These are phyloP conservation scores for Pimpla rufipes DNA, from an alignment of 2,888 invertebrate species.

Conservation along the genomic window DNA sequence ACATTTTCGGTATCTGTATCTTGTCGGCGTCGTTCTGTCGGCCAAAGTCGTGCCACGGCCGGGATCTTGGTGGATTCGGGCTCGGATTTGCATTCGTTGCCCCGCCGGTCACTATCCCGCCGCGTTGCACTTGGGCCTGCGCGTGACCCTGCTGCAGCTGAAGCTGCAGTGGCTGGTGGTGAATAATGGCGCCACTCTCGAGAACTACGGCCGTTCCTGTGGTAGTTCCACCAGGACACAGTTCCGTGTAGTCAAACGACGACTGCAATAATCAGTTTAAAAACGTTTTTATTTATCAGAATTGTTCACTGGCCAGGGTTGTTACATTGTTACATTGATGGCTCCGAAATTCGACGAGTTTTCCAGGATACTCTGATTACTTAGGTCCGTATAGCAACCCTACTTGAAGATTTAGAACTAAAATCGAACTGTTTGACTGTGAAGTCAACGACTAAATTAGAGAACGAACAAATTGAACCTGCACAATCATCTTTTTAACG, in stretches of 20 bases:
- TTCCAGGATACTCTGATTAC: too few relatives aligned
- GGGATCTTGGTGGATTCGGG: slow-evolving; percentile 88
- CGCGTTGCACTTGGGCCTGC: slow-evolving; percentile 88
- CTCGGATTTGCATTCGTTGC: slow-evolving; percentile 81
- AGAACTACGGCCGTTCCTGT: slow-evolving; percentile 87
- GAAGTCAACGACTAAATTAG: too few relatives aligned
- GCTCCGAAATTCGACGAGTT: too few relatives aligned
- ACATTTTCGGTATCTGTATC: slow-evolving; percentile 99
- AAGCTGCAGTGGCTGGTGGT: slow-evolving; percentile 86
- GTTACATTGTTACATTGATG: too few relatives aligned
- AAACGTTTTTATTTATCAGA: background rate
- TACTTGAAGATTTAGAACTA: too few relatives aligned
- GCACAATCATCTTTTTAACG: too few relatives aligned
- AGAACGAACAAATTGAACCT: too few relatives aligned
- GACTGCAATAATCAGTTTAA: slow-evolving; percentile 87
- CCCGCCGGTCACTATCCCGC: slow-evolving; percentile 80
- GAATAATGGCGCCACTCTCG: slow-evolving; percentile 86
- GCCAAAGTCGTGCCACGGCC: slow-evolving; percentile 98
- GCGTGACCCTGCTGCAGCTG: slow-evolving; percentile 86
- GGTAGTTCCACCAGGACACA: slow-evolving; percentile 88
- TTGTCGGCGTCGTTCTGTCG: slow-evolving; percentile 97
- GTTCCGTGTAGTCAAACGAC: slow-evolving; percentile 95
- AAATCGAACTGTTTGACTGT: too few relatives aligned
- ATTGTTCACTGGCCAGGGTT: background rate
- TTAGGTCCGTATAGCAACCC: too few relatives aligned